Evolutionary conservation across 2,888 invertebrate species (phyloP).

Genomic region (Plemyria rubiginata): DNA sequence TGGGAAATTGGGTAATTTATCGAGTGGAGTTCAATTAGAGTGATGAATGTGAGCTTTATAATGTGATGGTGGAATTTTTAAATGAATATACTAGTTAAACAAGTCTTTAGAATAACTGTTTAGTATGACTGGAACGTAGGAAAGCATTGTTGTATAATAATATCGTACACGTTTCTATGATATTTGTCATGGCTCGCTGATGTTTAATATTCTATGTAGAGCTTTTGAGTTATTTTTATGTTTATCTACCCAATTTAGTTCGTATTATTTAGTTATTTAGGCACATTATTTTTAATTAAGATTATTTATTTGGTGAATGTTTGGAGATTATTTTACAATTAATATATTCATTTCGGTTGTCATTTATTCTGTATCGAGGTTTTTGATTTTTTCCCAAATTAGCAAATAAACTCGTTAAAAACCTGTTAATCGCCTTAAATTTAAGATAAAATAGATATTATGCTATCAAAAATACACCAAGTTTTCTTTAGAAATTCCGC

Average conservation of each 20-base stretch:
- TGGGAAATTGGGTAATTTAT: conserved; percentile 34
- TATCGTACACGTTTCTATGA: conserved; percentile 4
- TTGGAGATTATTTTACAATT: not conserved
- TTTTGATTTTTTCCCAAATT: conserved; percentile 15
- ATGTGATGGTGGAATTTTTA: conserved; percentile 34
- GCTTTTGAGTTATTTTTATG: conserved; percentile 8
- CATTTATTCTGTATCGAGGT: conserved; percentile 11
- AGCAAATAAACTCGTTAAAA: conserved; percentile 16
- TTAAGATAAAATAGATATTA: conserved; percentile 7
- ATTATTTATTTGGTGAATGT: not conserved
- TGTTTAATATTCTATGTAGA: conserved; percentile 17
- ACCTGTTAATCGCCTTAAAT: conserved; percentile 18
- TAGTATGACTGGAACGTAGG: conserved; percentile 15
- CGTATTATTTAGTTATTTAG: conserved; percentile 7
- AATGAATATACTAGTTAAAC: conserved; percentile 2
- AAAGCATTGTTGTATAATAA: conserved; percentile 5
- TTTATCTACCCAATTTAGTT: not conserved
- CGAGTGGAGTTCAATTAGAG: conserved; percentile 30
- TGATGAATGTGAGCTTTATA: conserved; percentile 29
- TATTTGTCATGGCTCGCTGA: conserved; percentile 10
- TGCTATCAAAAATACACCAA: conserved; percentile 18
- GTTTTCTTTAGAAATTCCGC: conserved; percentile 23
- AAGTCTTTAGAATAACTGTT: conserved; percentile 5
- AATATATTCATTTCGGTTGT: conserved; percentile 7
- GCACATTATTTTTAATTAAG: conserved; percentile 6